phyloP scores from a whole-genome alignment of 2,797 vertebrate genomes.

The Platalea minor region DNA sequence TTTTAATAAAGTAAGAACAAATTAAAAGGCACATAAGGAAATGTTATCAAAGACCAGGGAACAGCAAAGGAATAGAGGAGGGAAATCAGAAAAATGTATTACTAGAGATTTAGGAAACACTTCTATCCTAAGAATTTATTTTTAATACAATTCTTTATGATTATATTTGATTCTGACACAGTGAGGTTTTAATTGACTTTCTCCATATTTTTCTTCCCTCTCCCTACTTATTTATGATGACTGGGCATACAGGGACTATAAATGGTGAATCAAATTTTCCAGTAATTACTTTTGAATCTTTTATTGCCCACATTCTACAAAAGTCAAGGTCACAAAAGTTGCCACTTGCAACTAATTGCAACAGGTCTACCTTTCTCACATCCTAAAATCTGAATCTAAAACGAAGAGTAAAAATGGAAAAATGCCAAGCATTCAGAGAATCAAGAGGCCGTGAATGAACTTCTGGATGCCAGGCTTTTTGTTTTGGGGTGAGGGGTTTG shows the following conservation, averaged over 20 bases:
- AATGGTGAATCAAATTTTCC: background rate
- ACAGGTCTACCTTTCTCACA: background rate
- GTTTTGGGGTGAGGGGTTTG: too few relatives aligned
- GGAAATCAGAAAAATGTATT: background rate
- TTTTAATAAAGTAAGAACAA: background rate
- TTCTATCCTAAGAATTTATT: background rate
- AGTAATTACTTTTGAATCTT: background rate
- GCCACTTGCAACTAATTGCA: background rate
- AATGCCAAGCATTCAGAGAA: background rate
- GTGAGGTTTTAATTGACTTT: background rate
- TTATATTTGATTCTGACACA: background rate
- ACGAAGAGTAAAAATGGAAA: background rate
- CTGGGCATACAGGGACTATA: background rate
- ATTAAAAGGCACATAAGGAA: background rate
- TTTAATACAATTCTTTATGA: background rate
- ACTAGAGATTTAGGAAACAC: background rate
- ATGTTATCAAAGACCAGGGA: background rate
- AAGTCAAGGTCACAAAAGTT: background rate
- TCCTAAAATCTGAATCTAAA: background rate
- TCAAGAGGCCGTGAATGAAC: background rate
- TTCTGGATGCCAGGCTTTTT: background rate
- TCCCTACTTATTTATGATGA: background rate
- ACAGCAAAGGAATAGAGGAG: fast-evolving
- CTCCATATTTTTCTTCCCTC: background rate
- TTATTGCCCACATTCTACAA: background rate